Evolutionary conservation across 2,888 invertebrate species (phyloP), one percentile per base, ranked within the genome.

Genomic region (Shargacucullia verbasci): DNA sequence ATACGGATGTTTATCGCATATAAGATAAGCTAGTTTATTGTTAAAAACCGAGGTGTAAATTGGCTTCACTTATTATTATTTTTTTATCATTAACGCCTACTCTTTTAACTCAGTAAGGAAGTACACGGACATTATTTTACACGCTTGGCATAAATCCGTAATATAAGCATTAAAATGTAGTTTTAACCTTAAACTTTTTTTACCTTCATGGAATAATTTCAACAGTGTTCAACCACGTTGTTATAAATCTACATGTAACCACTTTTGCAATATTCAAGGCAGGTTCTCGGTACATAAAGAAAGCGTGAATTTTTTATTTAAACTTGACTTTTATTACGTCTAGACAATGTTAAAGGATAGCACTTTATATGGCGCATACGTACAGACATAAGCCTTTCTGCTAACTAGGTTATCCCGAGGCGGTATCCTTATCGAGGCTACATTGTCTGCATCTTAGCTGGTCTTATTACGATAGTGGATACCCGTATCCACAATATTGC

Each of bases 371-470:
- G 35, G 46, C 59, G 53, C 50, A 29, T 14, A 8, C 5, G 53
- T 78, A 74, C 69, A 68, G 70, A 65, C 71, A 76, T 73, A 71
- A 68, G 63, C 55, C 64, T 68, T 64, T 67, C 72, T 67, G 75
- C 70, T 80, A 81, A 82, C 75, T 83, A 77, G 80, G 81, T 80
- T 82, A 84, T 79, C 82, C 78, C 60, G 60, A 60, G 76, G 80
- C 80, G 70, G 76, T 79, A 73, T 63, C 76, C 79, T 84, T 89
- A 89, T 89, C 88, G 70, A 43, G 52, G 52, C 68, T 67, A 84
- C 80, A 88, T 86, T 88, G 87, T 87, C 83, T 84, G 80, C 82
- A 86, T 89, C 88, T 87, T 79, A 84, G 79, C 73, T 71, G 77
- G 79, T 78, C 80, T 74, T 78, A 83, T 86, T 86, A 83, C 80